Evolutionary conservation across 2,888 invertebrate species (phyloP).

Genomic region (Dynastes grantii): DNA sequence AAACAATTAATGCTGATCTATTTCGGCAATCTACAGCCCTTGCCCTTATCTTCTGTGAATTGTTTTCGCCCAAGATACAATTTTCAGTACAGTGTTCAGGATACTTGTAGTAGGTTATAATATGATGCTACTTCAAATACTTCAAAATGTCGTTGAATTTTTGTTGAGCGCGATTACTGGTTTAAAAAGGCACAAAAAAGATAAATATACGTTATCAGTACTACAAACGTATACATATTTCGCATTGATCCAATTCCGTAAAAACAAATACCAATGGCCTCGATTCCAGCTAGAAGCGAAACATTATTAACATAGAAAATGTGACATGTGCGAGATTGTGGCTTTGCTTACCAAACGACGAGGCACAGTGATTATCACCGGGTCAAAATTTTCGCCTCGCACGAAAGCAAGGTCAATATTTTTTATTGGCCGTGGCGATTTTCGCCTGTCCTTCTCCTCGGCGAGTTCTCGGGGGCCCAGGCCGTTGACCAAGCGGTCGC

Average conservation of each 20-base stretch:
- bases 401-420: slow-evolving; percentile 54
- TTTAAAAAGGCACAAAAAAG: too few species aligned
- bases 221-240: not conserved
- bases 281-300: slow-evolving; percentile 41
- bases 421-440: slow-evolving; percentile 56
- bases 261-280: slow-evolving; percentile 13
- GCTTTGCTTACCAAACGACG: slow-evolving; percentile 20
- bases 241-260: not conserved
- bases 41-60: too few species aligned
- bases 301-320: slow-evolving; percentile 42
- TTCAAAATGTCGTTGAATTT: too few species aligned
- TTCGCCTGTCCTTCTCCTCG: slow-evolving; percentile 54
- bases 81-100: too few species aligned
- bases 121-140: too few species aligned
- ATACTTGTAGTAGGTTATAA: too few species aligned
- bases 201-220: not conserved
- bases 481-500: slow-evolving; percentile 68
- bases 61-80: too few species aligned
- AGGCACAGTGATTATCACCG: slow-evolving; percentile 17
- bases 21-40: too few species aligned
- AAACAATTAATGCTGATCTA: too few species aligned
- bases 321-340: slow-evolving; percentile 50
- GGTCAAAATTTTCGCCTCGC: slow-evolving; percentile 43
- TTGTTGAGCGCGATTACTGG: too few species aligned
- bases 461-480: slow-evolving; percentile 56